Evolutionary conservation across 2,888 invertebrate species (phyloP).

Genomic region (Orthosia cruda): DNA sequence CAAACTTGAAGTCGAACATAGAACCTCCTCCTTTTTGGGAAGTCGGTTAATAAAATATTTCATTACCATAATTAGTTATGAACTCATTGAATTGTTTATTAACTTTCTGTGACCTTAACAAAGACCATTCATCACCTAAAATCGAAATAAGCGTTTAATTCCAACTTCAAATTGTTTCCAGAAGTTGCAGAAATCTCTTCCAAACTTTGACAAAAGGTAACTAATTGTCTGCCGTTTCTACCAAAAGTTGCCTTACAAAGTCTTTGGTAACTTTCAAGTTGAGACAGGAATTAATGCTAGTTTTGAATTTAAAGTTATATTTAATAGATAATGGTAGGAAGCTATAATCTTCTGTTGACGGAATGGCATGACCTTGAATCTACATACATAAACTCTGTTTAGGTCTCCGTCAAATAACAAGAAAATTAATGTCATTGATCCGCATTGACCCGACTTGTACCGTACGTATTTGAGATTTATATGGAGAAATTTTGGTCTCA

Average conservation of each 20-base stretch:
- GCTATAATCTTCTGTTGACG: neutral
- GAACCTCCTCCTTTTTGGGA: too few relatives aligned
- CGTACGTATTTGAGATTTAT: too few relatives aligned
- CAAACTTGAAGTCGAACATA: too few relatives aligned
- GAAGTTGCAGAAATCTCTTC: constrained; percentile 28
- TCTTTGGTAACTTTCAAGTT: constrained; percentile 17
- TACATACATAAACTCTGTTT: too few relatives aligned
- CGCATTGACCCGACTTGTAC: too few relatives aligned
- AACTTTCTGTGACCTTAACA: neutral
- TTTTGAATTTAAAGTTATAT: constrained; percentile 8
- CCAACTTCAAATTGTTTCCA: constrained; percentile 36
- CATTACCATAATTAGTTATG: neutral
- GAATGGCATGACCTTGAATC: too few relatives aligned
- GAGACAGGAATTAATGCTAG: constrained; percentile 31
- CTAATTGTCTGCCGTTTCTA: constrained; percentile 39
- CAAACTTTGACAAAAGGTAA: constrained; percentile 29
- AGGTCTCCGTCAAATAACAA: too few relatives aligned
- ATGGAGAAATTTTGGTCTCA: too few relatives aligned
- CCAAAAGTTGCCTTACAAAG: constrained; percentile 31
- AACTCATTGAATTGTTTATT: neutral
- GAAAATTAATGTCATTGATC: too few relatives aligned
- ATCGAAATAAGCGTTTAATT: constrained; percentile 36
- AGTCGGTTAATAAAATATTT: too few relatives aligned
- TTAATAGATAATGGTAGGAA: constrained; percentile 11
- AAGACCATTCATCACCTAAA: constrained; percentile 10